These are phyloP conservation scores for Taenaris catops DNA, from an alignment of 2,888 invertebrate species.

Conservation along the genomic window DNA sequence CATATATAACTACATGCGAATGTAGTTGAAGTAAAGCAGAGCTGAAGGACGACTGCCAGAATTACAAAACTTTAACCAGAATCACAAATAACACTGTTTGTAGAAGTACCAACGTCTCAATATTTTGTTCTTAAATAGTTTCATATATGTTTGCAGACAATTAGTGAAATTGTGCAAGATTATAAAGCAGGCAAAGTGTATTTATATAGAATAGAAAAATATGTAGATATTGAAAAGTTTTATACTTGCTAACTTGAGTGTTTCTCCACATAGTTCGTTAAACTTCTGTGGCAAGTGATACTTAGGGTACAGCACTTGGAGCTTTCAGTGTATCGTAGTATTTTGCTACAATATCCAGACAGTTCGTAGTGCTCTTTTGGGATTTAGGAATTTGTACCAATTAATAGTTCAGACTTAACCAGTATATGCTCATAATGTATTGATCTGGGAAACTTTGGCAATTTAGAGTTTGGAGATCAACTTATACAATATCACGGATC, in stretches of 20 bases:
- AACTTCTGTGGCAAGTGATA: conserved; percentile 10
- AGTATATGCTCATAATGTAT: no score
- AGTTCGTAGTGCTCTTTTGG: conserved; percentile 2
- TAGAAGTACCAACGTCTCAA: no score
- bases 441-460: no score
- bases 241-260: conserved; percentile 7
- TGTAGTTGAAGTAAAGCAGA: no score
- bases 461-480: no score
- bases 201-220: conserved; percentile 4
- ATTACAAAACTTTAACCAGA: no score
- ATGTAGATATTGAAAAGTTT: conserved; percentile 11
- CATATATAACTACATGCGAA: no score
- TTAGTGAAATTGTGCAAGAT: neutral
- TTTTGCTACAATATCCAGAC: conserved; percentile 4
- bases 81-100: no score
- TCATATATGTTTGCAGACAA: neutral
- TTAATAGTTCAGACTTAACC: neutral
- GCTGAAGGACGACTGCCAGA: no score
- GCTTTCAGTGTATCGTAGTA: conserved; percentile 7
- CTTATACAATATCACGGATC: no score
- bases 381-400: neutral
- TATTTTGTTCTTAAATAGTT: neutral
- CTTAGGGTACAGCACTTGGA: conserved; percentile 6
- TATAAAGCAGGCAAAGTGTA: conserved; percentile 1
- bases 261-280: conserved; percentile 8